These are phyloP conservation scores for Trachelipus rathkii DNA, from an alignment of 1,140 invertebrate species.

Conservation along the genomic window DNA sequence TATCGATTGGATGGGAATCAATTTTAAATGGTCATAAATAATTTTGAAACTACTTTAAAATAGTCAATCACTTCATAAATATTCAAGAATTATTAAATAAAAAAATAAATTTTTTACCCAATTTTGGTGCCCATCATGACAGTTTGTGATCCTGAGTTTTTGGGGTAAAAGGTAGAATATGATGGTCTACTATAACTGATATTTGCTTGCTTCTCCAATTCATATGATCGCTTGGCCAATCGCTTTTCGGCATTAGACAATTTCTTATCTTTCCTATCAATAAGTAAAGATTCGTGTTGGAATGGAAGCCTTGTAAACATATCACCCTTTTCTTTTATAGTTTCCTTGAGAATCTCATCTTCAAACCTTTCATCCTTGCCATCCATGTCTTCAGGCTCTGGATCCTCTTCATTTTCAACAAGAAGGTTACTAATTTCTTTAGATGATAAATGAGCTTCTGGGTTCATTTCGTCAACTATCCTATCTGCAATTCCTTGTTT, in stretches of 20 bases:
- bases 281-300: constrained; percentile 90
- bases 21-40: no score
- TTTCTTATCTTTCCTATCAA: constrained; percentile 93
- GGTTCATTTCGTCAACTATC: constrained; percentile 96
- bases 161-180: constrained; percentile 54
- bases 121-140: constrained; percentile 43
- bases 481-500: constrained; percentile 94
- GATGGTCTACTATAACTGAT: constrained; percentile 56
- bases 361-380: constrained; percentile 67
- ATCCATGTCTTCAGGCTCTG: constrained; percentile 63
- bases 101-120: constrained; percentile 27
- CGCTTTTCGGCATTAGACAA: constrained; percentile 91
- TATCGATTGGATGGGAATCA: no score
- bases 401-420: constrained; percentile 82
- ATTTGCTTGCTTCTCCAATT: constrained; percentile 82
- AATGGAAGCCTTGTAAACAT: constrained; percentile 75
- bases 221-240: constrained; percentile 86
- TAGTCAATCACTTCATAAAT: no score
- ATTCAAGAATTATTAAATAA: not conserved
- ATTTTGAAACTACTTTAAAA: no score
- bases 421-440: constrained; percentile 92
- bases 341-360: constrained; percentile 74
- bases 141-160: constrained; percentile 39
- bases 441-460: constrained; percentile 87
- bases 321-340: constrained; percentile 64